Evolutionary conservation across 2,797 vertebrate species (phyloP), one percentile per base, ranked within the genome.

Genomic region (Microcaecilia unicolor): DNA sequence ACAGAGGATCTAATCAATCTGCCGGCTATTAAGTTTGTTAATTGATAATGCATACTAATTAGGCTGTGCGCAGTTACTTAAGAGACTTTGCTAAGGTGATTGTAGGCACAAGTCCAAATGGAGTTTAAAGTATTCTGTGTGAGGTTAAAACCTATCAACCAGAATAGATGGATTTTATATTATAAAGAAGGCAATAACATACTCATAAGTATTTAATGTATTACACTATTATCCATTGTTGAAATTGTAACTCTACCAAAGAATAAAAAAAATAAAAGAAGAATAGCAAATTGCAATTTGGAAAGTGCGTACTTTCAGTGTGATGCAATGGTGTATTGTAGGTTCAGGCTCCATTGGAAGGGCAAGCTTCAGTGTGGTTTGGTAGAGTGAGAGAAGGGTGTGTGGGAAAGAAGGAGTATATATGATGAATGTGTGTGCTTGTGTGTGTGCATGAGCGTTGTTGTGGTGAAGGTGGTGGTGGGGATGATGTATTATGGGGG

Each of bases 11-110:
- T 91, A 93, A 96, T 97, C 93, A 97, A 97, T 97, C 93, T 97
- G 92, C 92, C 86, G 89, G 91, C 90, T 92, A 96, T 97, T 97
- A 97, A 91, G 88, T 93, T 89, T 89, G 89, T 93, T 97, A 97
- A 97, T 97, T 97, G 93, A 95, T 97, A 97, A 97, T 96, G 93
- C 93, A 96, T 97, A 97, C 93, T 97, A 97, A 97, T 97, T 97
- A 96, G 91, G 88, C 89, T 78, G 85, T 71, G 86, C 84, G 80
- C 88, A 77, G 90, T 92, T 95, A 90, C 91, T 94, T 92, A 88
- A 88, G 92, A 94, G 92, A 93, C 92, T 93, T 90, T 84, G 89
- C 91, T 90, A 93, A 95, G 89, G 91, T 92, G 93, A 95, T 95
- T 93, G 90, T 92, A 93, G 92, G 92, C 92, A 90, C 85, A 69